Percentiles rank a stretch among this genome's conserved stretches.
phyloP scores from a whole-genome alignment of 2,113 vertebrate species.

The Rhinolophus sinicus region DNA sequence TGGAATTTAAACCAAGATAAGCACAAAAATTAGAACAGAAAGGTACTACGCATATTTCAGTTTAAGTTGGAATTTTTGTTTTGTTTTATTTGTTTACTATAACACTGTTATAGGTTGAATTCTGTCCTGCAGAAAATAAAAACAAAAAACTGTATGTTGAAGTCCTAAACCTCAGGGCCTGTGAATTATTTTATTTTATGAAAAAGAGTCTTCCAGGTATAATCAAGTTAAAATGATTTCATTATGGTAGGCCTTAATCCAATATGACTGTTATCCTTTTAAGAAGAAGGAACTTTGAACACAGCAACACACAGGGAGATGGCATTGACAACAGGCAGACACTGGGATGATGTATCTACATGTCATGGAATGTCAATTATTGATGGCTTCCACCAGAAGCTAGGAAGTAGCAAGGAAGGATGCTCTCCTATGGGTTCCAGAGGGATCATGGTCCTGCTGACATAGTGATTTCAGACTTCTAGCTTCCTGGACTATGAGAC shows the following conservation, averaged over 20 bases:
- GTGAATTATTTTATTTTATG: background rate
- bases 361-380: background rate
- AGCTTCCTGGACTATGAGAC: background rate
- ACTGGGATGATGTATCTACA: background rate
- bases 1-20: background rate
- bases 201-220: background rate
- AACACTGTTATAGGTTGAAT: background rate
- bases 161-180: background rate
- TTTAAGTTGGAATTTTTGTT: background rate
- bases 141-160: no score
- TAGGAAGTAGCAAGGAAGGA: background rate
- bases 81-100: background rate
- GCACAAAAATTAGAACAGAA: background rate
- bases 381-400: background rate
- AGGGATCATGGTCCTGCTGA: background rate
- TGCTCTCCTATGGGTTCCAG: accelerated
- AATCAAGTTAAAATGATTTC: background rate
- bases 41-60: background rate
- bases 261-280: background rate
- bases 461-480: background rate
- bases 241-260: background rate
- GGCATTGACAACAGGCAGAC: background rate
- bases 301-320: background rate
- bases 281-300: background rate
- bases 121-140: background rate